phyloP scores from a whole-genome alignment of 2,113 vertebrate genomes.

The Oncorhynchus nerka region DNA sequence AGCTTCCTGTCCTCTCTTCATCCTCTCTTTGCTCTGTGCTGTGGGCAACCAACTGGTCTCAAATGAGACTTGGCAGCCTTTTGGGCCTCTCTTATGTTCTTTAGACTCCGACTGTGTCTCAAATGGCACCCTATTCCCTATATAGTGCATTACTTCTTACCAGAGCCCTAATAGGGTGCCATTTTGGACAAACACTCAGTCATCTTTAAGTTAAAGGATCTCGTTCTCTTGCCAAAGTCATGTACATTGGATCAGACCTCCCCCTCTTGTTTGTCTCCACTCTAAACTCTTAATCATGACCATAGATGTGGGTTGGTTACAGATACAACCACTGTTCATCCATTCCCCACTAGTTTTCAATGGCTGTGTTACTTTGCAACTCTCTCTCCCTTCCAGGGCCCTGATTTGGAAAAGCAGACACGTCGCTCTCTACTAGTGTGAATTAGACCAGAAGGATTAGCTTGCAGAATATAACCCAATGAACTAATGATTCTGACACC shows the following conservation, averaged over 20 bases:
- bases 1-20: slow-evolving; percentile 19
- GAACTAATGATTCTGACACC: slow-evolving; percentile 87
- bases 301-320: slow-evolving; percentile 40
- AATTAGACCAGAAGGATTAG: slow-evolving; percentile 82
- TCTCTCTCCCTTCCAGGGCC: slow-evolving; percentile 50
- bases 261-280: not conserved
- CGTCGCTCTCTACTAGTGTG: slow-evolving; percentile 66
- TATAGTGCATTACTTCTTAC: too few relatives aligned
- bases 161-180: too few relatives aligned
- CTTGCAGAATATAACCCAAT: slow-evolving; percentile 82
- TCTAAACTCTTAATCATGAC: slow-evolving; percentile 15
- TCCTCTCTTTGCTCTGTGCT: slow-evolving; percentile 3
- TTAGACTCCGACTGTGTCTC: not conserved
- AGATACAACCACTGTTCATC: not conserved
- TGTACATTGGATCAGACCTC: not conserved
- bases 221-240: slow-evolving; percentile 20
- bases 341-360: slow-evolving; percentile 6
- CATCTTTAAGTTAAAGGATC: slow-evolving; percentile 8
- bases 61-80: slow-evolving; percentile 15
- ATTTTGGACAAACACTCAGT: not conserved
- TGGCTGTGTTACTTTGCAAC: slow-evolving; percentile 27
- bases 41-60: not conserved
- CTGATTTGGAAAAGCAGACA: slow-evolving; percentile 69
- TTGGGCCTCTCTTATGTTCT: not conserved
- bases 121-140: too few relatives aligned